Evolutionary conservation across 2,113 vertebrate genomes (phyloP).

Genomic region (Sturnira hondurensis): DNA sequence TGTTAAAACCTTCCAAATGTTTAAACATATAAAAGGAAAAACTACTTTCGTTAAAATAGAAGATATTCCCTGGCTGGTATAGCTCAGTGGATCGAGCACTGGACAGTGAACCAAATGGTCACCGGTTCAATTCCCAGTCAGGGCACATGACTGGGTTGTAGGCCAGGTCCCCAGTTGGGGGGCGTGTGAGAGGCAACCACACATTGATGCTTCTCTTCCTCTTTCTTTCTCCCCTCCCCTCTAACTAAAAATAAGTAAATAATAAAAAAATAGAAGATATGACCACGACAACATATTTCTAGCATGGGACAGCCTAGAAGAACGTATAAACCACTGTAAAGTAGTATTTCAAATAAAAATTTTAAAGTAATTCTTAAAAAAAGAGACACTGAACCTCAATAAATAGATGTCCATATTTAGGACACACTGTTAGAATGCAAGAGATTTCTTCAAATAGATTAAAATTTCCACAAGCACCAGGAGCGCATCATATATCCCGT

Average conservation of each 20-base stretch:
- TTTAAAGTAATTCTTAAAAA: not conserved
- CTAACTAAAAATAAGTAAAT: too few species aligned
- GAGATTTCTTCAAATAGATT: not conserved
- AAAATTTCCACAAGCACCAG: not conserved
- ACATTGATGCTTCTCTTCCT: too few species aligned
- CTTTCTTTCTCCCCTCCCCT: too few species aligned
- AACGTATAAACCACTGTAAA: not conserved
- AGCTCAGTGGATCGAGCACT: too few species aligned
- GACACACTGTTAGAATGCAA: not conserved
- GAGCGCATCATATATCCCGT: not conserved
- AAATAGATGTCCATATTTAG: not conserved
- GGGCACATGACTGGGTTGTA: too few species aligned
- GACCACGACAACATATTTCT: not conserved
- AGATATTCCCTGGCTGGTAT: too few species aligned
- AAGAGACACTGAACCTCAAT: not conserved
- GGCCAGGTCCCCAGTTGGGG: too few species aligned
- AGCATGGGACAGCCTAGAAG: not conserved
- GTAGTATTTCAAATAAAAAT: not conserved
- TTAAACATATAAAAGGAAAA: not conserved
- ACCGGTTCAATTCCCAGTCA: too few species aligned
- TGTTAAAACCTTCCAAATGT: not conserved
- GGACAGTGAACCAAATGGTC: too few species aligned
- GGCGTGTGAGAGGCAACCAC: too few species aligned
- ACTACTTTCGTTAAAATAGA: not conserved
- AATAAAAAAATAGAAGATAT: not conserved